Conservation (phyloP, 1,140 invertebrate genomes). For the Cyclina sinensis region DNA sequence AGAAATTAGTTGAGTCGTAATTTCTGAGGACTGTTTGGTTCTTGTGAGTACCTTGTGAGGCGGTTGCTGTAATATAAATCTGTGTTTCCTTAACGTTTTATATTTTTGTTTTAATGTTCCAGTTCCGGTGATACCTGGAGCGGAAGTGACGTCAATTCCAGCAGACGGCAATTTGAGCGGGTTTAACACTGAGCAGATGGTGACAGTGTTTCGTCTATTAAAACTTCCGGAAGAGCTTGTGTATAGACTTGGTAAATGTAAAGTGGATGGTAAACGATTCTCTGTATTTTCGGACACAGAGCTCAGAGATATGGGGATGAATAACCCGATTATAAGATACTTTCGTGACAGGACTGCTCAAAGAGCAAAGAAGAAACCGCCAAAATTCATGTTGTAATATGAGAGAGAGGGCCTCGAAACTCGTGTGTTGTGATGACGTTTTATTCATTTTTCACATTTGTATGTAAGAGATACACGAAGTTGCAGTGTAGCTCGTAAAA, state of each 20-base stretch:
- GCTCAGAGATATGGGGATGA: constrained; percentile 39
- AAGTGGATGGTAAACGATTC: constrained; percentile 59
- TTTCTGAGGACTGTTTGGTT: too few relatives aligned
- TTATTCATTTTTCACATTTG: too few relatives aligned
- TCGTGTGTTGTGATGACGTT: too few relatives aligned
- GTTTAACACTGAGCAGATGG: constrained; percentile 42
- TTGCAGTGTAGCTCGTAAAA: too few relatives aligned
- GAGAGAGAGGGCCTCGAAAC: too few relatives aligned
- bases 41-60: too few relatives aligned
- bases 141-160: constrained; percentile 62
- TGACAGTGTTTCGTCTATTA: constrained; percentile 52
- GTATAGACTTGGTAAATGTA: constrained; percentile 30
- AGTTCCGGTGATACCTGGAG: constrained; percentile 28
- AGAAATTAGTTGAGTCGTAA: too few relatives aligned
- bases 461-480: too few relatives aligned
- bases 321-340: constrained; percentile 60
- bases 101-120: neutral
- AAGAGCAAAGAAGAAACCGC: neutral
- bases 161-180: constrained; percentile 49
- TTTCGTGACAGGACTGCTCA: constrained; percentile 51
- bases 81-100: too few relatives aligned
- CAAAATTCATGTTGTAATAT: constrained; percentile 21
- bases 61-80: too few relatives aligned
- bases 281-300: constrained; percentile 55
- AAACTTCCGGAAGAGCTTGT: constrained; percentile 33